Base-by-base conservation (phyloP, 2,888 invertebrate species). In the Gari tellinella region DNA sequence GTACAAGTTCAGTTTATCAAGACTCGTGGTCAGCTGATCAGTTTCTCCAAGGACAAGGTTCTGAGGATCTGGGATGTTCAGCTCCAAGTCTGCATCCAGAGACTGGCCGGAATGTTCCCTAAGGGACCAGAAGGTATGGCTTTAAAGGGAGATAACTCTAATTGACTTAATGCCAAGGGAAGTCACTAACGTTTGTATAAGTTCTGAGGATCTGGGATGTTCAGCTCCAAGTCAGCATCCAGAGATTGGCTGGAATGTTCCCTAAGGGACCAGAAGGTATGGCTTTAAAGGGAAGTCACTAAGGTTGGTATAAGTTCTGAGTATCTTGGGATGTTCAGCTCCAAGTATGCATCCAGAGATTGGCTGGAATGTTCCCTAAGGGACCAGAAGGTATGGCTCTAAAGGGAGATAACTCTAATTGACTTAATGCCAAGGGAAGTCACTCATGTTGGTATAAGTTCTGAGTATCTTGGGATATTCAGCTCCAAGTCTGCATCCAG, bases 321-420 rank as follows among this genome's bases (percentile, higher is more conserved):
- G 92, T n/a, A 91, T 92, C 64, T n/a, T 92, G 92, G 92, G 92
- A 92, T 64, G 91, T 92, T 3, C 91, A 91, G 82, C 83, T 92
- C 17, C 92, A 92, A 82, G 92, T 92, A 17, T 92, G 92, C 72
- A 89, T 92, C 43, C 92, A 92, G 84, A 74, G 92, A 48, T 77
- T 92, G 60, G 90, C 92, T 15, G 91, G 91, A 21, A 91, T 92
- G 87, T 92, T 92, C 79, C 90, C 90, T 40, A 92, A 91, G 66
- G 91, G 90, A 26, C 89, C 89, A 23, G 92, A 92, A 85, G 91
- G 91, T 92, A 41, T 53, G 38, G n/a, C n/a, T n/a, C n/a, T n/a
- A n/a, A n/a, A n/a, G n/a, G n/a, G n/a, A n/a, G n/a, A n/a, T n/a
- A n/a, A n/a, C n/a, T 10, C 31, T n/a, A n/a, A n/a, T n/a, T n/a